Evolutionary conservation across 2,888 invertebrate species (phyloP).

Genomic region (Agonopterix subpropinquella): DNA sequence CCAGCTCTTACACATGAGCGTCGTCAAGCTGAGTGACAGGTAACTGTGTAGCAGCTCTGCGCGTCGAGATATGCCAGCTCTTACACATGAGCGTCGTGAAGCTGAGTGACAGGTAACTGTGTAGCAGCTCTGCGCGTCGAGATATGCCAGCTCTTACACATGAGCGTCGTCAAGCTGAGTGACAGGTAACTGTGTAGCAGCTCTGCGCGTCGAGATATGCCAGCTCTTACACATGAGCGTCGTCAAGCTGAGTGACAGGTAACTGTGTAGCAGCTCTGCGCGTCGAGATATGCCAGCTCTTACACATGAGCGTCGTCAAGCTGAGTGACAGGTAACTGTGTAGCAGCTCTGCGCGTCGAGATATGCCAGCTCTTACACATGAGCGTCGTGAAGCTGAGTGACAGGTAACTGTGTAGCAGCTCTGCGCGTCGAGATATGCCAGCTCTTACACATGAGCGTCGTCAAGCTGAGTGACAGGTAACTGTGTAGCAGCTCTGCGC

Average conservation of each 20-base stretch:
- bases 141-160: constrained; percentile 92
- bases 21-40: constrained; percentile 82
- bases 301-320: constrained; percentile 85
- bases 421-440: constrained; percentile 86
- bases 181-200: too few species aligned
- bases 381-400: constrained; percentile 82
- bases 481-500: constrained; percentile 75
- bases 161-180: constrained; percentile 82
- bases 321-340: too few species aligned
- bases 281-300: constrained; percentile 89
- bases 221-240: constrained; percentile 91
- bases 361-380: constrained; percentile 93
- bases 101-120: too few species aligned
- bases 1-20: constrained; percentile 89
- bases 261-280: constrained; percentile 75
- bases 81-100: constrained; percentile 88
- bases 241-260: constrained; percentile 80
- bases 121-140: constrained; percentile 78
- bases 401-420: too few species aligned
- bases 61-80: constrained; percentile 89
- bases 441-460: constrained; percentile 89
- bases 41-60: constrained; percentile 64
- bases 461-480: constrained; percentile 81
- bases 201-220: constrained; percentile 85
- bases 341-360: constrained; percentile 77